A percentile compares a stretch with the other conserved stretches of the same genome.
Conservation (phyloP, 2,113 vertebrate species). For the Ploceus nigricollis region DNA sequence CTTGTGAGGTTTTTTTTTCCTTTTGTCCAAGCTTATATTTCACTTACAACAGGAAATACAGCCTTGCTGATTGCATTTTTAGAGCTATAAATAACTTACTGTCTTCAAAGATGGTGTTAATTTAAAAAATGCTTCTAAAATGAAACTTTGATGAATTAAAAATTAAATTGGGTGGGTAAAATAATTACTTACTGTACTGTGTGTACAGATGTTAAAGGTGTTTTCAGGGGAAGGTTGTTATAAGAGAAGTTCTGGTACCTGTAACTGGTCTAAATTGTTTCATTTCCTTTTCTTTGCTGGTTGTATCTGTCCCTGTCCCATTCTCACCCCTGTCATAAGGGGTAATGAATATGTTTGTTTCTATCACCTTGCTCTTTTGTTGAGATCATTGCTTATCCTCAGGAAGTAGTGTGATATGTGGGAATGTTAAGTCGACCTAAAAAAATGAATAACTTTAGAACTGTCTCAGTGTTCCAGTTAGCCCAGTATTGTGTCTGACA, state of each 20-base stretch:
- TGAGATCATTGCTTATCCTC: background rate
- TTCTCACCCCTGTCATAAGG: background rate
- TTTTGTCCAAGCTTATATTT: background rate
- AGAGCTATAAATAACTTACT: background rate
- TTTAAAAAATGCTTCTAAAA: background rate
- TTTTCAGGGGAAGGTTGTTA: background rate
- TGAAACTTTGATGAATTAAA: background rate
- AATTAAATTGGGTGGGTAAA: background rate
- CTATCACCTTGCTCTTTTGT: background rate
- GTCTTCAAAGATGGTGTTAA: background rate
- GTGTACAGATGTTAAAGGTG: background rate
- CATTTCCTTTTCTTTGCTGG: background rate
- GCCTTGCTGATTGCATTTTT: constrained; percentile 3
- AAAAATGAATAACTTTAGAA: background rate
- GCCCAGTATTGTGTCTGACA: too few species aligned
- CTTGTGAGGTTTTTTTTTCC: background rate
- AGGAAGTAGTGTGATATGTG: background rate
- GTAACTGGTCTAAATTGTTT: background rate
- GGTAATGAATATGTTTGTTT: background rate
- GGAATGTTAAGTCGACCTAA: background rate
- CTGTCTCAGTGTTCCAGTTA: background rate
- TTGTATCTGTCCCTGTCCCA: background rate
- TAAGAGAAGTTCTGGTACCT: background rate
- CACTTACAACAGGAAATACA: constrained; percentile 30
- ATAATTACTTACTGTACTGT: background rate